Conservation (phyloP, 2,113 vertebrate species). For the Cephalopterus ornatus region DNA sequence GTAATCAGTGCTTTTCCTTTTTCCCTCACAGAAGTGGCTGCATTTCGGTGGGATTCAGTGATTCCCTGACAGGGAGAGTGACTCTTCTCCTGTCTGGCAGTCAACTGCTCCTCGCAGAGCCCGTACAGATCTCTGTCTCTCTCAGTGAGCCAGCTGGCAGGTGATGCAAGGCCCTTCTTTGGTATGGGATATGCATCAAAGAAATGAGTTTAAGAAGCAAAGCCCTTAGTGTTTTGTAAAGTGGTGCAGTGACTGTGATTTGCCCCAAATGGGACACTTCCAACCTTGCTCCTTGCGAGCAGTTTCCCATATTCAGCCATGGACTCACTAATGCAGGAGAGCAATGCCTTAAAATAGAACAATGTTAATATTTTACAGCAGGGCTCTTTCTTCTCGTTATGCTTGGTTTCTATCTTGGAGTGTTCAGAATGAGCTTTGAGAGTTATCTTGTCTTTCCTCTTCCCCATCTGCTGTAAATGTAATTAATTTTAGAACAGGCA, state of each 20-base stretch:
- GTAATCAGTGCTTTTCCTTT: background rate
- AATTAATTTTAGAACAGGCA: conserved; percentile 2
- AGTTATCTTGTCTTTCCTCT: background rate
- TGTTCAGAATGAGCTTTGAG: background rate
- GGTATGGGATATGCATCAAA: background rate
- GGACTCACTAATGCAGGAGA: background rate
- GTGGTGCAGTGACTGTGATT: background rate
- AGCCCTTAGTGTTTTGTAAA: background rate
- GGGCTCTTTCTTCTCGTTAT: background rate
- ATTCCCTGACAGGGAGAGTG: background rate
- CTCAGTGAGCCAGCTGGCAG: background rate
- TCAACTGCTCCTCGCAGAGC: accelerated
- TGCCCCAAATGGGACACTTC: background rate
- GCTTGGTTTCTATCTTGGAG: background rate
- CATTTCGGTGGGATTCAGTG: background rate
- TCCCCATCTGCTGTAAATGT: background rate
- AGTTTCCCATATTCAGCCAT: background rate
- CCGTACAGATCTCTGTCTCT: accelerated
- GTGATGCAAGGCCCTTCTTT: background rate
- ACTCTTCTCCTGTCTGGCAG: background rate
- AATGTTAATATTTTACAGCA: background rate
- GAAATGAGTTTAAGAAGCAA: background rate
- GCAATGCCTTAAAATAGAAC: background rate
- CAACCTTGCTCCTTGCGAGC: background rate
- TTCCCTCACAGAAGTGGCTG: background rate